Conservation (phyloP, 1,140 invertebrate species). For the Drosophila burlai region DNA sequence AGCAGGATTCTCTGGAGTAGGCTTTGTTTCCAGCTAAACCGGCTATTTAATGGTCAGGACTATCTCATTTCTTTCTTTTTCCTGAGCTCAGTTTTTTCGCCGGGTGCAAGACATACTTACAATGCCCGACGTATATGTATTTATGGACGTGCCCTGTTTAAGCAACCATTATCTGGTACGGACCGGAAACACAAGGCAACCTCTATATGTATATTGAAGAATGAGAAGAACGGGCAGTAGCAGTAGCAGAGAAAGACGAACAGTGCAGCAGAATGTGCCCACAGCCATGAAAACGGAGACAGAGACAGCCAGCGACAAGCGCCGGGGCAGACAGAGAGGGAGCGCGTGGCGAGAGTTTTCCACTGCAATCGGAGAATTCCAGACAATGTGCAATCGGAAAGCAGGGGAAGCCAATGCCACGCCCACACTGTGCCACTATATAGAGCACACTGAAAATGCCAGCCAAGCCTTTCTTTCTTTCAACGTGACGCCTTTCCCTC, state of each 20-base stretch:
- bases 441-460: constrained; percentile 35
- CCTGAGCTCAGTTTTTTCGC: neutral
- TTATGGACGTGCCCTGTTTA: constrained; percentile 65
- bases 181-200: constrained; percentile 75
- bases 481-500: constrained; percentile 36
- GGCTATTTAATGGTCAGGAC: neutral
- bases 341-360: constrained; percentile 22
- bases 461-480: constrained; percentile 52
- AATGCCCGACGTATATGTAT: constrained; percentile 17
- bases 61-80: neutral
- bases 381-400: constrained; percentile 54
- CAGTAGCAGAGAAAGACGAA: neutral
- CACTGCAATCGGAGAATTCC: constrained; percentile 43
- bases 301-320: neutral
- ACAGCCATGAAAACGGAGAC: constrained; percentile 24
- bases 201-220: constrained; percentile 65
- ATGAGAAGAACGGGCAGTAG: constrained; percentile 25
- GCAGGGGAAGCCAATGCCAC: constrained; percentile 40
- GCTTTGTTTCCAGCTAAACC: too few species aligned
- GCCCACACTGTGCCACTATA: constrained; percentile 27
- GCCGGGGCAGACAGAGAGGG: neutral
- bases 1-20: neutral
- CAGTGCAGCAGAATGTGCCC: constrained; percentile 56
- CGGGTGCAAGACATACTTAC: constrained; percentile 30
- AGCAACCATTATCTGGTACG: constrained; percentile 77